Evolutionary conservation across 2,797 vertebrate genomes (phyloP), one percentile per base, ranked within the genome.

Genomic region (Notolepis coatsorum): DNA sequence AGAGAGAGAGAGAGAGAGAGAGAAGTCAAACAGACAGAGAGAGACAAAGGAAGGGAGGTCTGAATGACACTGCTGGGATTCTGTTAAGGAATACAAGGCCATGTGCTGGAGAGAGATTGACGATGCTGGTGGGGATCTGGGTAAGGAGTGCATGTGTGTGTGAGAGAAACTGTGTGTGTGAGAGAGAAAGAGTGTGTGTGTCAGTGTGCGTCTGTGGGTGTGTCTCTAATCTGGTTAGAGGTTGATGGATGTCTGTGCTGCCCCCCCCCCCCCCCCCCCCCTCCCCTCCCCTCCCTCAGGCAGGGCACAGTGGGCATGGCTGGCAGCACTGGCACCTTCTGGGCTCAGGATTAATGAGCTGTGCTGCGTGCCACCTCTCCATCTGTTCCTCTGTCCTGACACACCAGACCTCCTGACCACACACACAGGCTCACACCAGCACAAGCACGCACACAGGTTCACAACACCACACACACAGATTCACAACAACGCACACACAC

Each of bases 291-390:
- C n/a, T n/a, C n/a, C n/a, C n/a, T n/a, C 20, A 35, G 28, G 10
- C 7, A 24, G 35, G 33, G 18, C 33, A 15, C 10, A 21, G 28
- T 12, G 7, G 23, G 37, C 4, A 10, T 4, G 8, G 9, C 38
- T 37, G 33, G n/a, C 50, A 13, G 31, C 52, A 2, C 30, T 4
- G 1, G 30, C 30, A 7, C n/a, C n/a, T n/a, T 45, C 45, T 13
- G 48, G 42, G 58, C 49, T 23, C 50, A 31, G 9, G 18, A 49
- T 53, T 75, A 69, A 52, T 54, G 48, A 41, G 58, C 67, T 46
- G 42, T 54, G 47, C 72, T 21, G 30, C 17, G 42, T 61, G 25
- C 58, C 54, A 55, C 58, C 48, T 61, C 61, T 69, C 70, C 68
- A 69, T 81, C 73, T 68, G 60, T 15, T 52, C 54, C 17, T 30